Evolutionary conservation across 2,113 vertebrate species (phyloP), one percentile per base, ranked within the genome.

Genomic region (Atrichornis clamosus): DNA sequence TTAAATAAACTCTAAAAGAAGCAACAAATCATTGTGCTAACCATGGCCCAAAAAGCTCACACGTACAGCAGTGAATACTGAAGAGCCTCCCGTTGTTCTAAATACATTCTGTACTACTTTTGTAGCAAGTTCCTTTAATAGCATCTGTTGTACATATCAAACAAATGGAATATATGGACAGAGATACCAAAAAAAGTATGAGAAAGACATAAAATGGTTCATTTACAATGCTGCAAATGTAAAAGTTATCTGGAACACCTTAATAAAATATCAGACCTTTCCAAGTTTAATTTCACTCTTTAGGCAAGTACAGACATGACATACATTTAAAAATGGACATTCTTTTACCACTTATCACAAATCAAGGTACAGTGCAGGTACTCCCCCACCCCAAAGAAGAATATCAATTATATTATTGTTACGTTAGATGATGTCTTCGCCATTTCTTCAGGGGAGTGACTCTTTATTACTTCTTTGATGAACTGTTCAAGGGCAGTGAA

Each of bases 401-500:
- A 30, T 23, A 93, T 46, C 53, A 78, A 49, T 98, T 97, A 99
- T 97, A 99, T 99, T 95, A 99, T 99, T 81, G 99, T 99, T 85
- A 99, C 99, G 8, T 98, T 99, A 33, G 99, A 98, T 13, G 98
- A 98, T 7, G 99, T 97, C 96, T 99, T 99, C 23, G 97, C 96
- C 65, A 98, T 98, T 97, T 99, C 99, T 95, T 99, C 99, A 14
- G 98, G 98, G 91, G 98, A 98, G 68, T 99, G 99, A 95, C 98
- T 99, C 97, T 99, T 99, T 88, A 99, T 97, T 73, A 99, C 98
- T 97, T 99, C 99, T 96, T 98, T 99, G 94, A 99, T 99, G 97
- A 99, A 99, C 96, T 99, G 99, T 98, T 99, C 99, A 33, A 99
- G 98, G 77, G 99, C 99, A 69, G 98, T 97, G 83, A 99, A 99